phyloP scores from a whole-genome alignment of 2,888 invertebrate genomes.

The Drosophila phalerata region DNA sequence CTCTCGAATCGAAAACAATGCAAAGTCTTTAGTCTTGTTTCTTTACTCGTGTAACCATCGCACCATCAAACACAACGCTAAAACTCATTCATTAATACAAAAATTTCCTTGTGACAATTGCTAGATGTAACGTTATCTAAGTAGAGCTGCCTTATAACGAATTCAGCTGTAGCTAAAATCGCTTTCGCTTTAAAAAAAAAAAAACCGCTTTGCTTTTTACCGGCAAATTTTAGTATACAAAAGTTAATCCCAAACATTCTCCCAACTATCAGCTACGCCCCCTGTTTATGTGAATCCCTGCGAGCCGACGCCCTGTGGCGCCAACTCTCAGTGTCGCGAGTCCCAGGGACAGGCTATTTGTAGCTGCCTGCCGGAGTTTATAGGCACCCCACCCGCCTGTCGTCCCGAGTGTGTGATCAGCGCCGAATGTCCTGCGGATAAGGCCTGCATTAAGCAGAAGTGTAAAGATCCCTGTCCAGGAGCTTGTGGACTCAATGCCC shows the following conservation, averaged over 20 bases:
- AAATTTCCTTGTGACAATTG: slow-evolving; percentile 47
- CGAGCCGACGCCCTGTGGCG: slow-evolving; percentile 92
- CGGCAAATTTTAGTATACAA: background rate
- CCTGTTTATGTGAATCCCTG: slow-evolving; percentile 87
- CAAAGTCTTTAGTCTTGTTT: background rate
- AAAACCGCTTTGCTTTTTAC: slow-evolving; percentile 18
- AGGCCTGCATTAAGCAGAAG: slow-evolving; percentile 91
- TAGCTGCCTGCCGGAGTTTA: slow-evolving; percentile 89
- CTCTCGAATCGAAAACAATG: slow-evolving; percentile 10
- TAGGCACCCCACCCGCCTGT: slow-evolving; percentile 92
- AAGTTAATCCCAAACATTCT: slow-evolving; percentile 26
- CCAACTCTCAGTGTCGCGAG: slow-evolving; percentile 91
- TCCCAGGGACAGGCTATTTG: slow-evolving; percentile 89
- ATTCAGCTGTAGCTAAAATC: background rate
- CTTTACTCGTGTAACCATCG: slow-evolving; percentile 4
- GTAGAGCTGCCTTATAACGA: background rate
- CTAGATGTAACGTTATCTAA: slow-evolving; percentile 22
- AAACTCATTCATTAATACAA: background rate
- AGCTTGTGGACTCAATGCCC: slow-evolving; percentile 92
- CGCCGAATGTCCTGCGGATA: slow-evolving; percentile 91
- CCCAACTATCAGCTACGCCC: slow-evolving; percentile 59
- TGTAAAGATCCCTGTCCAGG: slow-evolving; percentile 93
- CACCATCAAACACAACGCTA: background rate
- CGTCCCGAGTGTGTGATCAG: slow-evolving; percentile 93
- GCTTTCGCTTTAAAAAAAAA: slow-evolving; percentile 36